These are phyloP conservation scores for Byasa hedistus DNA, from an alignment of 2,888 invertebrate species.

Conservation along the genomic window DNA sequence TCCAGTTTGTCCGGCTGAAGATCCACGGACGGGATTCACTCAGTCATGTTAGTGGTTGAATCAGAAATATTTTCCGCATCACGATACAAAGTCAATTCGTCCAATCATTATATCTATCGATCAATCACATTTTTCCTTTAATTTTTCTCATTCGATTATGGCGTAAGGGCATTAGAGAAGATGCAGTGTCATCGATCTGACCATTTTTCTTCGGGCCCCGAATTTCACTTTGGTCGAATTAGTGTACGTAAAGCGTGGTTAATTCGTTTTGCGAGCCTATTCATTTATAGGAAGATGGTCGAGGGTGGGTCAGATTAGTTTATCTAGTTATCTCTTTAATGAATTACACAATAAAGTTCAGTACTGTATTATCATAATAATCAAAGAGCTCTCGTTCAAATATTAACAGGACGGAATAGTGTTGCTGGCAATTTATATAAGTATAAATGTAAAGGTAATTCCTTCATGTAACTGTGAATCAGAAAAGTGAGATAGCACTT, in stretches of 20 bases:
- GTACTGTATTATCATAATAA: too few relatives aligned
- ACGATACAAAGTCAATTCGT: conserved; percentile 31
- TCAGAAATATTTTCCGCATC: conserved; percentile 8
- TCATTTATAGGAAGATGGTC: conserved; percentile 41
- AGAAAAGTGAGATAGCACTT: too few relatives aligned
- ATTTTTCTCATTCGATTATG: conserved; percentile 68
- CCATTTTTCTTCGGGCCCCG: conserved; percentile 71
- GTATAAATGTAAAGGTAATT: too few relatives aligned
- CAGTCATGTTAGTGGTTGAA: background rate
- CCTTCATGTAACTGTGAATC: too few relatives aligned
- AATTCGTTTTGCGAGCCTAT: conserved; percentile 53
- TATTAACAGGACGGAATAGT: too few relatives aligned
- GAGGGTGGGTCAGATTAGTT: background rate
- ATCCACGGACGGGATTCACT: too few relatives aligned
- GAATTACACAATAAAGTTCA: too few relatives aligned
- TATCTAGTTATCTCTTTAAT: too few relatives aligned
- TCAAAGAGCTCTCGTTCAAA: too few relatives aligned
- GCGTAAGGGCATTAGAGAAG: conserved; percentile 54
- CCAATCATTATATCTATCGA: conserved; percentile 44
- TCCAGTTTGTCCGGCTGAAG: too few relatives aligned
- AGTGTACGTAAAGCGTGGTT: conserved; percentile 61
- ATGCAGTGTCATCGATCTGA: conserved; percentile 60
- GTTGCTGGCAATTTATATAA: too few relatives aligned
- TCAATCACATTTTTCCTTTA: conserved; percentile 57
- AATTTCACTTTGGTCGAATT: conserved; percentile 63